Percentiles rank a stretch among this genome's conserved stretches.
Evolutionary conservation across 2,888 invertebrate species (phyloP).

Genomic region (Perithous albicinctus): DNA sequence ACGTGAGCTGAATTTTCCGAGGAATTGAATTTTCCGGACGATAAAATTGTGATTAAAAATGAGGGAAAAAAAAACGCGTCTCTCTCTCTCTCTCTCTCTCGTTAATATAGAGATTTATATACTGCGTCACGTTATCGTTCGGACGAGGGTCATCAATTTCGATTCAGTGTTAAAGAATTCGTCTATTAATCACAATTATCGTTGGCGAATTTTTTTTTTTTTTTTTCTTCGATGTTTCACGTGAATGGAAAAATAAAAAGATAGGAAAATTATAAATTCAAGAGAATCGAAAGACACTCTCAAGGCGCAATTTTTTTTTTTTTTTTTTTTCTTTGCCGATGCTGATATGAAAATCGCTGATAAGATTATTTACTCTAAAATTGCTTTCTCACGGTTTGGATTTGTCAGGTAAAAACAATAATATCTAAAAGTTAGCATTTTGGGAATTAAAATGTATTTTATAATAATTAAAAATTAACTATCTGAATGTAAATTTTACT

Average conservation of each 20-base stretch:
- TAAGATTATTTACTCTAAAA: not conserved
- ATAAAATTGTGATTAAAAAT: constrained; percentile 70
- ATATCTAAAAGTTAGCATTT: not conserved
- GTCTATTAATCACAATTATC: constrained; percentile 49
- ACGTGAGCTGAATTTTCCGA: constrained; percentile 61
- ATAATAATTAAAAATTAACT: not conserved
- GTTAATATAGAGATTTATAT: constrained; percentile 22
- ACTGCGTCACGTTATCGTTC: constrained; percentile 44
- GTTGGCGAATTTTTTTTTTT: constrained; percentile 30
- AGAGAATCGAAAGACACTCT: constrained; percentile 13
- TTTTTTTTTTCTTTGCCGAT: not conserved
- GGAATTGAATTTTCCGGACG: constrained; percentile 72
- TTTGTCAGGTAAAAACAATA: not conserved
- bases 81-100: not conserved
- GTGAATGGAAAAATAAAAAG: constrained; percentile 13
- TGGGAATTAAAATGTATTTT: not conserved
- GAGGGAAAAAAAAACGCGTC: constrained; percentile 56
- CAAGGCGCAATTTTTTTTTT: not conserved
- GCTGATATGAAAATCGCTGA: not conserved
- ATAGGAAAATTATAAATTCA: constrained; percentile 20
- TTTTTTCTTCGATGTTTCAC: constrained; percentile 4
- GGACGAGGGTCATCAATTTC: constrained; percentile 38
- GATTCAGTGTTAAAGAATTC: constrained; percentile 15
- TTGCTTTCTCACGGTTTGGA: not conserved
- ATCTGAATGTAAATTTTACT: too few species aligned